Evolutionary conservation across 2,797 vertebrate genomes (phyloP).

Genomic region (Molossus alvarezi): DNA sequence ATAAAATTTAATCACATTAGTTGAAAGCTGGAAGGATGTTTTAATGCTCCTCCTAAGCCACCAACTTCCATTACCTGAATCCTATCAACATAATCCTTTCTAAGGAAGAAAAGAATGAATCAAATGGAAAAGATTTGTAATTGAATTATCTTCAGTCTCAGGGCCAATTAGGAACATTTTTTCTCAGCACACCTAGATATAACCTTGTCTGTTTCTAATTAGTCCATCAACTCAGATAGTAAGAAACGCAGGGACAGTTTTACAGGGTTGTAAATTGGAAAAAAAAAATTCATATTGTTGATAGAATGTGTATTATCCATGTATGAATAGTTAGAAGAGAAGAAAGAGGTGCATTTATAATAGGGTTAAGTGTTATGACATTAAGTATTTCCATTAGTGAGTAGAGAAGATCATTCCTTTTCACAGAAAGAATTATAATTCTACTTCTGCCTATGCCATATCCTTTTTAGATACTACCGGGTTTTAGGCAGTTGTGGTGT

Average conservation of each 20-base stretch:
- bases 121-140: constrained; percentile 93
- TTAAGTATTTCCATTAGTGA: constrained; percentile 71
- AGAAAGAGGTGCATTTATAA: constrained; percentile 65
- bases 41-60: constrained; percentile 93
- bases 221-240: constrained; percentile 88
- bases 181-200: constrained; percentile 87
- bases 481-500: constrained; percentile 32
- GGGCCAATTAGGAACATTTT: constrained; percentile 93
- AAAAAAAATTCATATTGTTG: constrained; percentile 84
- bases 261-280: constrained; percentile 85
- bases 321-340: constrained; percentile 7
- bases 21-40: constrained; percentile 93
- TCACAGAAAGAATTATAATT: constrained; percentile 60
- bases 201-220: constrained; percentile 90
- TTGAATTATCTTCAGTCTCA: constrained; percentile 93
- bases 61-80: constrained; percentile 93
- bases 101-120: constrained; percentile 91
- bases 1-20: constrained; percentile 97
- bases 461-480: constrained; percentile 22
- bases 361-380: constrained; percentile 54
- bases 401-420: constrained; percentile 40
- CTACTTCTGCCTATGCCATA: background rate
- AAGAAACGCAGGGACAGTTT: constrained; percentile 87
- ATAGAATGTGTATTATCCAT: constrained; percentile 59
- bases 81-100: constrained; percentile 93